Base-by-base conservation (phyloP, 2,113 vertebrate genomes). In the Cygnus buccinator region DNA sequence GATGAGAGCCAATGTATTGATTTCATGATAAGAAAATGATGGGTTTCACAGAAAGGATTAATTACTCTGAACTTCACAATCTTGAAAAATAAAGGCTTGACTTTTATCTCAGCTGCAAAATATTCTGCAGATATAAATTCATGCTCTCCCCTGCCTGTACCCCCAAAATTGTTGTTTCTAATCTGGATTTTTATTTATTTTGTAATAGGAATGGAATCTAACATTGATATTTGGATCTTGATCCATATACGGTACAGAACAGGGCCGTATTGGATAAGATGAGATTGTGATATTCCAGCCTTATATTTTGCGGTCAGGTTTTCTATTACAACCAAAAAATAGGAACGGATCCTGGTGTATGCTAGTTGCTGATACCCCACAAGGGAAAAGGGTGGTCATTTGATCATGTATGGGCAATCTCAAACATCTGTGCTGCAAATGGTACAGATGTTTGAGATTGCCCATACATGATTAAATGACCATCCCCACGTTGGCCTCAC, bases 21-120 rank as follows among this genome's bases (percentile, higher is more conserved):
- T 92, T 93, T 84, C 20, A 43, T 70, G 28, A 92, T 84, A 92
- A 71, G 11, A 83, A 90, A 93, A 88, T 74, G 11, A 57, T 80
- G 35, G 22, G 12, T 81, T 94, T 95, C 65, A 44, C 17, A 68
- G 68, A 28, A 85, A 93, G 57, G 39, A 67, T 93, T 84, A 63
- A 59, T 96, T 85, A 54, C 26, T 59, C 65, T 84, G n/a, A 52
- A 66, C 33, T 66, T 93, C 37, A 55, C 16, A 23, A 2, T 31
- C 68, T 74, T 7, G 4, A 43, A 73, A 14, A 54, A 46, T 26
- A 52, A 80, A 68, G 46, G 5, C 5, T 88, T 67, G 39, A 52
- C 46, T 90, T 90, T 17, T 87, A 55, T 90, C n/a, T 85, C 35
- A 68, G n/a, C 26, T 67, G 29, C 5, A 86, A 84, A 90, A 80